Evolutionary conservation across 2,113 vertebrate species (phyloP).

Genomic region (Nerophis lumbriciformis): DNA sequence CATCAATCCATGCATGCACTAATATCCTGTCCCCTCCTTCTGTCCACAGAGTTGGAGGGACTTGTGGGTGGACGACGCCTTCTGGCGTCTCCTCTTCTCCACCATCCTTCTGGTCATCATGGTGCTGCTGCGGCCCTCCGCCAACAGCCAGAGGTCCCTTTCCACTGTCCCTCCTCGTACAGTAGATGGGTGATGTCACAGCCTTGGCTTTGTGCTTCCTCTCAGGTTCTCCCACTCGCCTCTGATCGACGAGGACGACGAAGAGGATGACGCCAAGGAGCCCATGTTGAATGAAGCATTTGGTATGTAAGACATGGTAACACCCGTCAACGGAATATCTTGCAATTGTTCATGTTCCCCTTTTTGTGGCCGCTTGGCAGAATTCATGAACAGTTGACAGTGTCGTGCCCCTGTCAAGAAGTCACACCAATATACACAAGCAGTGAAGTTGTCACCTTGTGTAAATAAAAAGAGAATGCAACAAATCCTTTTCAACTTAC

Average conservation of each 20-base stretch:
- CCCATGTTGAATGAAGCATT: constrained; percentile 97
- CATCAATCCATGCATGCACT: background rate
- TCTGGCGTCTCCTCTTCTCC: constrained; percentile 93
- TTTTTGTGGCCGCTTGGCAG: no score
- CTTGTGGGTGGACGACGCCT: constrained; percentile 95
- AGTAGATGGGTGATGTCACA: background rate
- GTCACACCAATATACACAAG: no score
- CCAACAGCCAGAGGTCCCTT: constrained; percentile 88
- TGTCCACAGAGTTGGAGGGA: constrained; percentile 85
- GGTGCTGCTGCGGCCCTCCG: constrained; percentile 90
- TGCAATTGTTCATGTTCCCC: no score
- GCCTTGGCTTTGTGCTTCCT: constrained; percentile 4
- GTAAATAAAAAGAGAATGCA: no score
- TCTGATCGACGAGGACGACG: constrained; percentile 83
- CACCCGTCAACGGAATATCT: no score
- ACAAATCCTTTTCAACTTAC: no score
- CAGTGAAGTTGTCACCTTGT: no score
- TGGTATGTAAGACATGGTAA: constrained; percentile 62
- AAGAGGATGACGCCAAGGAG: constrained; percentile 92
- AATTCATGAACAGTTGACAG: no score
- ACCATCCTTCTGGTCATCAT: constrained; percentile 96
- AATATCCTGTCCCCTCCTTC: background rate
- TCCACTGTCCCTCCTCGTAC: background rate
- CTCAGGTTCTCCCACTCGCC: constrained; percentile 94
- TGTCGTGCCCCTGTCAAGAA: no score